Evolutionary conservation across 2,888 invertebrate species (phyloP), one percentile per base, ranked within the genome.

Genomic region (Dasypolia templi): DNA sequence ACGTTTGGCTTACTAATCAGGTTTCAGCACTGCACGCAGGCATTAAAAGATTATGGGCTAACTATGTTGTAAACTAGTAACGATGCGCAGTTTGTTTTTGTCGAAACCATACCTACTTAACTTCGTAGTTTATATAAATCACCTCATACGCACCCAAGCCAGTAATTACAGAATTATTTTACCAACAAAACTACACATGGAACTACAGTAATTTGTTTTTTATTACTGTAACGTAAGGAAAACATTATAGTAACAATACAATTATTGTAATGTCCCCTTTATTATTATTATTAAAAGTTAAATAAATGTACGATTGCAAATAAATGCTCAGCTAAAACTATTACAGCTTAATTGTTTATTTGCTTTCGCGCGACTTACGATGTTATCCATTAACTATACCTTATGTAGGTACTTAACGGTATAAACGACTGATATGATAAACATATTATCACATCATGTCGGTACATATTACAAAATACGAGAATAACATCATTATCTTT

Each of bases 401-500:
- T 59, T 35, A 46, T 35, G 26, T 35, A 46, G 29, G 26, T 68
- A 56, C 67, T 53, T 70, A 63, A 26, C 51, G 51, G 44, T 70
- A 70, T 81, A 64, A 42, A 65, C 61, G 29, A 61, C 44, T 64
- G 39, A 79, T 82, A 78, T 65, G 59, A 83, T 75, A 75, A 66
- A 53, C 51, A 64, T 56, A 39, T 22, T 72, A 70, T 19, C 39
- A 53, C 22, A 68, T 39, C 49, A 69, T 73, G 68, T 42, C 55
- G 22, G 51, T 55, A 63, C 67, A 51, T 55, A 63, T 56, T 12
- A 51, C n/a, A n/a, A 65, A 68, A 83, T 83, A 79, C 53, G 29
- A 53, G 49, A 44, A 82, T 79, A 67, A 61, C 49, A 59, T 66
- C n/a, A 29, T 19, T 82, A 67, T 56, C 49, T 59, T 63, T n/a